Percentiles rank a stretch among this genome's conserved stretches.
phyloP scores from a whole-genome alignment of 1,140 invertebrate species.

The Zaprionus nigranus region DNA sequence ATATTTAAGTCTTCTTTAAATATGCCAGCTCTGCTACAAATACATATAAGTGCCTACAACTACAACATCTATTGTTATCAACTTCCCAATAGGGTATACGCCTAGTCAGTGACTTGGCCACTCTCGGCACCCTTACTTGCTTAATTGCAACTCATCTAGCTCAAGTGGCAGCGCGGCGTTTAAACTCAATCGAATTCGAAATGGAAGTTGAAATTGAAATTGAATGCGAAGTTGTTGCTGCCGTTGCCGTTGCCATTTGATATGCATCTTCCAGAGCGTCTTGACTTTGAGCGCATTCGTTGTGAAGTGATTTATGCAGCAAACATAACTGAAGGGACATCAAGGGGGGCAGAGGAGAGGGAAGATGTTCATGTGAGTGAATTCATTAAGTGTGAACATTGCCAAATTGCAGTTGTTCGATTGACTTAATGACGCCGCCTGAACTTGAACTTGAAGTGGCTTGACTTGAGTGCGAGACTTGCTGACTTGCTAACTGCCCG shows the following conservation, averaged over 20 bases:
- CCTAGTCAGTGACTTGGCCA: not conserved
- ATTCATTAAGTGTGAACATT: slow-evolving; percentile 77
- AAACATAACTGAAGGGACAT: not conserved
- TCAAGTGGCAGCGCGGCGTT: slow-evolving; percentile 26
- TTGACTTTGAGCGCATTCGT: slow-evolving; percentile 75
- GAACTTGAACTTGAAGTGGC: slow-evolving; percentile 72
- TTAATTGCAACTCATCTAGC: slow-evolving; percentile 42
- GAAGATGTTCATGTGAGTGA: slow-evolving; percentile 49
- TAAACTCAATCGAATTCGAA: slow-evolving; percentile 43
- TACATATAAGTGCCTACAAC: too few relatives aligned
- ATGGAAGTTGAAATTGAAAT: slow-evolving; percentile 23
- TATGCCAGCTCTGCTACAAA: too few relatives aligned
- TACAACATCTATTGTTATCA: too few relatives aligned
- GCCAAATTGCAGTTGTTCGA: slow-evolving; percentile 66
- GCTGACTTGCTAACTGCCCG: slow-evolving; percentile 53
- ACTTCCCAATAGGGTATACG: not conserved
- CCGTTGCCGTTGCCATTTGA: slow-evolving; percentile 11
- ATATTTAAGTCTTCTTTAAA: too few relatives aligned
- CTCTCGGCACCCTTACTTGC: not conserved
- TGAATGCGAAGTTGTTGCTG: not conserved
- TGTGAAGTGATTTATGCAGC: slow-evolving; percentile 65
- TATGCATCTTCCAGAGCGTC: slow-evolving; percentile 35
- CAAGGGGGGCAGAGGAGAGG: not conserved
- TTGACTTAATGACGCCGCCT: slow-evolving; percentile 62
- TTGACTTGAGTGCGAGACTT: slow-evolving; percentile 12